Conservation (phyloP, 2,797 vertebrate species). For the Cephalopachus bancanus region DNA sequence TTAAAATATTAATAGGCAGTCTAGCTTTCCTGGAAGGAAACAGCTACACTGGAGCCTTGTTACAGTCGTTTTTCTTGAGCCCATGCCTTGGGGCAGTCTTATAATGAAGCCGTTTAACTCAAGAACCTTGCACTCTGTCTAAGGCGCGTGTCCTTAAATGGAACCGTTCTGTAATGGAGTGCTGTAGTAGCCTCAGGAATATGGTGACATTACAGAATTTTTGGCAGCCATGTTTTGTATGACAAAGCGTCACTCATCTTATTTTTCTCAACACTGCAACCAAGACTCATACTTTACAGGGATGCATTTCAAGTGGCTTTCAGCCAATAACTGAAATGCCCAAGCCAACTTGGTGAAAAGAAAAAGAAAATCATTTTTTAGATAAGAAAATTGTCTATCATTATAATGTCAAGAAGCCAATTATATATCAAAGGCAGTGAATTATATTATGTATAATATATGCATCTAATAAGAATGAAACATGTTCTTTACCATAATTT, state of each 20-base stretch:
- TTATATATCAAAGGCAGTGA: not conserved
- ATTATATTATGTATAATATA: not conserved
- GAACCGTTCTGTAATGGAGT: not conserved
- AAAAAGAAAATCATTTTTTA: slow-evolving; percentile 60
- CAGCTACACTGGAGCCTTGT: not conserved
- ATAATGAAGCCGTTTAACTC: not conserved
- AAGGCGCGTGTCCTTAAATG: not conserved
- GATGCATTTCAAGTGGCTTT: slow-evolving; percentile 17
- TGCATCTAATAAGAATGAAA: not conserved
- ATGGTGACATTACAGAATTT: not conserved
- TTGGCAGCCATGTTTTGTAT: not conserved
- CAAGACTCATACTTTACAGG: slow-evolving; percentile 58
- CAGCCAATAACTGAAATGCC: slow-evolving; percentile 49
- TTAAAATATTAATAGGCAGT: not conserved
- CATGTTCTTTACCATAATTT: not conserved
- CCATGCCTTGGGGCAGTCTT: not conserved
- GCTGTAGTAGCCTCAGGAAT: not conserved
- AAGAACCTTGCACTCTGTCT: not conserved
- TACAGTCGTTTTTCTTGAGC: not conserved
- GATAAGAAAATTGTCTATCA: slow-evolving; percentile 35
- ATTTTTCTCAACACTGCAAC: slow-evolving; percentile 53
- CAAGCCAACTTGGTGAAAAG: not conserved
- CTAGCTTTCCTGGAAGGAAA: not conserved
- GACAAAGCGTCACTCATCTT: not conserved
- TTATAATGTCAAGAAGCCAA: slow-evolving; percentile 32